phyloP scores from a whole-genome alignment of 2,113 vertebrate genomes.

The Seriola dumerili region DNA sequence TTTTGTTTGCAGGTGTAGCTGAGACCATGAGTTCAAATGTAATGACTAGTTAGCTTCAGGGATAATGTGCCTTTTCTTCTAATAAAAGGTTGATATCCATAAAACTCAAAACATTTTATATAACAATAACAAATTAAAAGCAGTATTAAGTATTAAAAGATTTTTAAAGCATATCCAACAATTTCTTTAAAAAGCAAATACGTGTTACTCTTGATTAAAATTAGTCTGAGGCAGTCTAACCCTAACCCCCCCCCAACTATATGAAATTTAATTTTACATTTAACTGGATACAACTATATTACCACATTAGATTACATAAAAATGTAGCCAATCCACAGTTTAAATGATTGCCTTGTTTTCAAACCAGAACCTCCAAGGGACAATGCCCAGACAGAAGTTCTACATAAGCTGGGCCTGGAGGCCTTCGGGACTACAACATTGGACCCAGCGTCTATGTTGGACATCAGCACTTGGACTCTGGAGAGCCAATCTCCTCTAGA shows the following conservation, averaged over 20 bases:
- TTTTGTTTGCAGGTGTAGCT: too few species aligned
- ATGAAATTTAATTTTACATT: neutral
- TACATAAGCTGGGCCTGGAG: slow-evolving; percentile 72
- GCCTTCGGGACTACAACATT: slow-evolving; percentile 58
- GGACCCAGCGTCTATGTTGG: slow-evolving; percentile 70
- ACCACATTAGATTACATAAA: neutral
- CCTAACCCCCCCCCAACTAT: too few species aligned
- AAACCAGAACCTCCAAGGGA: slow-evolving; percentile 65
- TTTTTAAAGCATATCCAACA: too few species aligned
- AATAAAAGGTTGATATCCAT: too few species aligned
- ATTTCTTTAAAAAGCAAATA: neutral
- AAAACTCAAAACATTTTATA: too few species aligned
- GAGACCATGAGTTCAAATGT: neutral
- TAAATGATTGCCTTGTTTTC: slow-evolving; percentile 12
- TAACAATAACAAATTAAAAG: too few species aligned
- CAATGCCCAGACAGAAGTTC: slow-evolving; percentile 62
- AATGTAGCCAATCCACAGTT: neutral
- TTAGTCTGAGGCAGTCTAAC: neutral
- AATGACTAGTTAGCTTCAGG: too few species aligned
- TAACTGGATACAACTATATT: too few species aligned
- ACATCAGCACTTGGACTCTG: slow-evolving; percentile 71
- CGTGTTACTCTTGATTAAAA: neutral
- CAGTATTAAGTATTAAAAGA: too few species aligned
- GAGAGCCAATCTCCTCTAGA: slow-evolving; percentile 57
- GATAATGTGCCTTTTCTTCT: too few species aligned